Evolutionary conservation across 2,113 vertebrate species (phyloP).

Genomic region (Catharus bicknelli): DNA sequence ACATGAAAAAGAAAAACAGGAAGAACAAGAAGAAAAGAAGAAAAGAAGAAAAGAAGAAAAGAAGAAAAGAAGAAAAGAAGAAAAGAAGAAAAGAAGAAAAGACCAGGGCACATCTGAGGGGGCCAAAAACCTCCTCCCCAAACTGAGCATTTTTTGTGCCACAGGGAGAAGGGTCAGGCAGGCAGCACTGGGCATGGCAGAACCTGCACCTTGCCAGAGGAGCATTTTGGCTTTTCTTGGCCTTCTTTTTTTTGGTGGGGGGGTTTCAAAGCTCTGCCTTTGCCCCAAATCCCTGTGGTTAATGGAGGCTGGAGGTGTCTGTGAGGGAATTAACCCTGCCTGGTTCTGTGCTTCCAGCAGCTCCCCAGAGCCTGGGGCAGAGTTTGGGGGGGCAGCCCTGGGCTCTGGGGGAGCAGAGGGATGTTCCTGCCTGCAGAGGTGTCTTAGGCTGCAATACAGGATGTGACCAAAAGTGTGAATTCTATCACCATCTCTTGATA

Average conservation of each 20-base stretch:
- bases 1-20: too few relatives aligned
- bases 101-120: too few relatives aligned
- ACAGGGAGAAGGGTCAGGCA: background rate
- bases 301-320: fast-evolving
- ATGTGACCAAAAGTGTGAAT: too few relatives aligned
- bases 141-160: fast-evolving
- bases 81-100: too few relatives aligned
- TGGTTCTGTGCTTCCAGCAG: background rate
- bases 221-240: background rate
- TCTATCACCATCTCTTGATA: too few relatives aligned
- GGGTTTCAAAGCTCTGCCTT: background rate
- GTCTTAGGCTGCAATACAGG: too few relatives aligned
- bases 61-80: too few relatives aligned
- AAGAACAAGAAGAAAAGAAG: too few relatives aligned
- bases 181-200: fast-evolving
- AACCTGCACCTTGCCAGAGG: background rate
- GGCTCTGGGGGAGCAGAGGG: fast-evolving
- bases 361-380: too few relatives aligned
- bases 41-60: too few relatives aligned
- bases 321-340: background rate
- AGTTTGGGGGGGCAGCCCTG: background rate
- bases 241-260: background rate
- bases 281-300: background rate
- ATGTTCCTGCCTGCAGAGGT: background rate
- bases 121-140: background rate